phyloP scores from a whole-genome alignment of 2,797 vertebrate genomes.

The Channallabes apus region DNA sequence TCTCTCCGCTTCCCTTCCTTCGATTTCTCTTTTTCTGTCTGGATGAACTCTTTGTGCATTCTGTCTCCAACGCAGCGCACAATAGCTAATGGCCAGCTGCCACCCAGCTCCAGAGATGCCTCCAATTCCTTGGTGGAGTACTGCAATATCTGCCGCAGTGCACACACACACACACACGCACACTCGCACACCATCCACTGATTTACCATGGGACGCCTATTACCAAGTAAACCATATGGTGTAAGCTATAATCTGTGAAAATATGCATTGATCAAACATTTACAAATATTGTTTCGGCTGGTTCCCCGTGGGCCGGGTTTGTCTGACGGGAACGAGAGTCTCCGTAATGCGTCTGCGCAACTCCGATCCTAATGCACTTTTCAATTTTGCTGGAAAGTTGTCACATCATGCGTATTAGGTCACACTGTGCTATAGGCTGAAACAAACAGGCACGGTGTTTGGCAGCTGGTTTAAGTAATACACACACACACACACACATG shows the following conservation, averaged over 20 bases:
- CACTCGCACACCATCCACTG: slow-evolving; percentile 56
- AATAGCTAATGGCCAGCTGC: slow-evolving; percentile 59
- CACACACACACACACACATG: neutral
- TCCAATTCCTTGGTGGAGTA: slow-evolving; percentile 60
- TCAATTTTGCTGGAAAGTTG: slow-evolving; percentile 36
- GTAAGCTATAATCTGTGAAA: slow-evolving; percentile 55
- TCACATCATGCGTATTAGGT: neutral
- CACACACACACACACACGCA: slow-evolving; percentile 53
- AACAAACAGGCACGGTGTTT: neutral
- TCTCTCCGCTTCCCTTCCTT: neutral
- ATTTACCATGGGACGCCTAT: slow-evolving; percentile 59
- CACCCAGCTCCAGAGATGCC: slow-evolving; percentile 62
- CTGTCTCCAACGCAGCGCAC: slow-evolving; percentile 29
- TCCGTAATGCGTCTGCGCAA: slow-evolving; percentile 24
- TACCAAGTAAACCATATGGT: slow-evolving; percentile 64
- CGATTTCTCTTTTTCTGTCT: slow-evolving; percentile 36
- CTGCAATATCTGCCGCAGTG: slow-evolving; percentile 55
- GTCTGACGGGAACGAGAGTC: slow-evolving; percentile 36
- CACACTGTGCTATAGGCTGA: neutral
- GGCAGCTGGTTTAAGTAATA: neutral
- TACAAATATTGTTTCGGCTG: slow-evolving; percentile 52
- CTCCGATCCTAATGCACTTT: slow-evolving; percentile 24
- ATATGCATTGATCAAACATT: slow-evolving; percentile 57
- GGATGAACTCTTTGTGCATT: slow-evolving; percentile 54
- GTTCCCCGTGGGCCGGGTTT: slow-evolving; percentile 21